Conservation (phyloP, 2,797 vertebrate genomes). For the Scarus forsteni region DNA sequence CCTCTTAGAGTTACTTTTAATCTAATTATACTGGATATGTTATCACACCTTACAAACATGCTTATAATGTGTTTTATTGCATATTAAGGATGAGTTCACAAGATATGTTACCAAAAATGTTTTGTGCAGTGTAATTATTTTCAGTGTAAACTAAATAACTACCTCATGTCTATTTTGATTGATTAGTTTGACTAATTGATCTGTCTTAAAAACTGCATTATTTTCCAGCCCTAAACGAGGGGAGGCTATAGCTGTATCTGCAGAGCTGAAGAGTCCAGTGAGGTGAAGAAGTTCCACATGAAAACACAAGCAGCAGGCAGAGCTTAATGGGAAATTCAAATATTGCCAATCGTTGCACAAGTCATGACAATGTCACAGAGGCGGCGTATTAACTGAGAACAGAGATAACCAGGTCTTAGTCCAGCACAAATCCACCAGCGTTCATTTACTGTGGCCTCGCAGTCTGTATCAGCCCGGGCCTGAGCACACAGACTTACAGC, state of each 20-base stretch:
- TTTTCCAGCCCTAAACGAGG: constrained; percentile 1
- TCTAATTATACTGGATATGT: too few relatives aligned
- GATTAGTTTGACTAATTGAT: too few relatives aligned
- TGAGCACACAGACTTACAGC: constrained; percentile 78
- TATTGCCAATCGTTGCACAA: constrained; percentile 65
- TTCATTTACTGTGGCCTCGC: constrained; percentile 75
- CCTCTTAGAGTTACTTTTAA: too few relatives aligned
- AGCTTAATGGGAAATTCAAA: constrained; percentile 81
- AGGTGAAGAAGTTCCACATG: constrained; percentile 69
- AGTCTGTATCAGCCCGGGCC: constrained; percentile 76
- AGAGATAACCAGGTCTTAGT: constrained; percentile 81
- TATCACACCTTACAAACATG: too few relatives aligned
- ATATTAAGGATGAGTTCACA: too few relatives aligned
- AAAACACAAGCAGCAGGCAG: constrained; percentile 68
- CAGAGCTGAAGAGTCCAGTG: constrained; percentile 48
- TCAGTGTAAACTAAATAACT: too few relatives aligned
- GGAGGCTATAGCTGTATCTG: constrained; percentile 41
- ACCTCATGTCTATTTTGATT: too few relatives aligned
- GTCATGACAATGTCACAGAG: constrained; percentile 71
- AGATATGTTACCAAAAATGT: too few relatives aligned
- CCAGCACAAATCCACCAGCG: constrained; percentile 74
- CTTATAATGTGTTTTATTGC: too few relatives aligned
- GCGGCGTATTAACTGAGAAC: constrained; percentile 71
- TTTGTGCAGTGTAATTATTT: too few relatives aligned
- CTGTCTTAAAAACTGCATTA: too few relatives aligned